phyloP scores from a whole-genome alignment of 2,113 vertebrate genomes.

The Siniperca knerii region DNA sequence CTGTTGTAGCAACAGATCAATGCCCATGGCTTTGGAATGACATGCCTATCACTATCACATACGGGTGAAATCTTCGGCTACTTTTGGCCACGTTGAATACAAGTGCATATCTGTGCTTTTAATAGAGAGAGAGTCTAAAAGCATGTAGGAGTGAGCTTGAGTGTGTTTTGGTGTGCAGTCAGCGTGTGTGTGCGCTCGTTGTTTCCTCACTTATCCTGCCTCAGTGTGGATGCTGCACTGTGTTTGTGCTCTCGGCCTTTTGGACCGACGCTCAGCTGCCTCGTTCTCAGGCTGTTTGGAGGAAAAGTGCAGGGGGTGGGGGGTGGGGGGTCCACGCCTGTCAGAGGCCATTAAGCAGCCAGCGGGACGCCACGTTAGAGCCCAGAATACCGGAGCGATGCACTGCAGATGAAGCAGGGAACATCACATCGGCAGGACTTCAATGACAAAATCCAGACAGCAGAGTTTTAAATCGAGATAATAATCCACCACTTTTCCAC shows the following conservation, averaged over 20 bases:
- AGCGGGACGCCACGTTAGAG: slow-evolving; percentile 46
- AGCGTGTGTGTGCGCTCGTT: slow-evolving; percentile 17
- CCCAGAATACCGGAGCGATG: slow-evolving; percentile 40
- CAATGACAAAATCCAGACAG: slow-evolving; percentile 24
- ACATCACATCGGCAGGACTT: slow-evolving; percentile 28
- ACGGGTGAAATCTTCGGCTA: neutral
- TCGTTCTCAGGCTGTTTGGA: slow-evolving; percentile 50
- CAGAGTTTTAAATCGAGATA: slow-evolving; percentile 25
- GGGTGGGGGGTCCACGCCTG: slow-evolving; percentile 1
- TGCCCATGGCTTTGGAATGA: neutral
- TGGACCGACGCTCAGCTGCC: slow-evolving; percentile 32
- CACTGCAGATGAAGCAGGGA: slow-evolving; percentile 39
- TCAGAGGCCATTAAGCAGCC: slow-evolving; percentile 71
- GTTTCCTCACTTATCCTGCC: slow-evolving; percentile 19
- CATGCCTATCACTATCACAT: neutral
- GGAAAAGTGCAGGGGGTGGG: slow-evolving; percentile 50
- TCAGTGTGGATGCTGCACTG: slow-evolving; percentile 53
- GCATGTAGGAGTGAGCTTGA: slow-evolving; percentile 22
- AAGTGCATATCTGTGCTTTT: slow-evolving; percentile 24
- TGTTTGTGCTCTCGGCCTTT: slow-evolving; percentile 55
- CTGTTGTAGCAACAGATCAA: neutral
- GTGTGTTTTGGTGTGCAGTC: slow-evolving; percentile 5
- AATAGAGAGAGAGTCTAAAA: slow-evolving; percentile 39
- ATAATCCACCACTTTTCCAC: slow-evolving; percentile 1
- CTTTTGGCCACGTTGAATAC: neutral